Conservation (phyloP, 2,113 vertebrate species). For the Pachyramphus minor region DNA sequence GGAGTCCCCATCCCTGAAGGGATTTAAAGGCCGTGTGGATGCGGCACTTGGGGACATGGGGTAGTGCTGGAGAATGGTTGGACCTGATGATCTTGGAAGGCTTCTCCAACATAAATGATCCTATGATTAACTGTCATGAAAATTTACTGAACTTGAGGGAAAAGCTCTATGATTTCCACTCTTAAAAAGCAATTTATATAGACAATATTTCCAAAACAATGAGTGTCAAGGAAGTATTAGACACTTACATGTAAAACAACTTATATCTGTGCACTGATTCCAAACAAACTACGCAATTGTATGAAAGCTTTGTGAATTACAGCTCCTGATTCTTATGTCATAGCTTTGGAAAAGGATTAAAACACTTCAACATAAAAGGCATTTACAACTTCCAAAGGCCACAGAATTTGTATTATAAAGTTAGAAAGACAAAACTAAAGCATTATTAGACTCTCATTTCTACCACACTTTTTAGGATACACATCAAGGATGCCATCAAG, state of each 20-base stretch:
- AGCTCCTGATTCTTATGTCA: rapidly evolving
- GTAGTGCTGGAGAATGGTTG: not conserved
- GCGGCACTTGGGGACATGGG: not conserved
- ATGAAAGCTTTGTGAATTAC: not conserved
- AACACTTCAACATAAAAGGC: not conserved
- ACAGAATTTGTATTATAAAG: not conserved
- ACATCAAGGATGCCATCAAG: not conserved
- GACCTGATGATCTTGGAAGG: not conserved
- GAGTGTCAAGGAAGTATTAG: not conserved
- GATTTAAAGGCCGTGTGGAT: rapidly evolving
- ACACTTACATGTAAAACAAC: not conserved
- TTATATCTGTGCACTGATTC: not conserved
- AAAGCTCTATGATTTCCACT: not conserved
- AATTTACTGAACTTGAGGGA: not conserved
- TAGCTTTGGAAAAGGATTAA: not conserved
- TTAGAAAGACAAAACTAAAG: not conserved
- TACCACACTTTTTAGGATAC: not conserved
- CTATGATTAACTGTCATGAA: not conserved
- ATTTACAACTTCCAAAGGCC: not conserved
- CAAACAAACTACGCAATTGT: not conserved
- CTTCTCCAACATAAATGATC: not conserved
- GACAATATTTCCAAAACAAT: not conserved
- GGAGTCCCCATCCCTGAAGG: too few relatives aligned
- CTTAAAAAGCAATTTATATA: not conserved
- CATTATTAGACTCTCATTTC: not conserved